Conservation (phyloP, 2,113 vertebrate species). For the Hippopotamus amphibius region DNA sequence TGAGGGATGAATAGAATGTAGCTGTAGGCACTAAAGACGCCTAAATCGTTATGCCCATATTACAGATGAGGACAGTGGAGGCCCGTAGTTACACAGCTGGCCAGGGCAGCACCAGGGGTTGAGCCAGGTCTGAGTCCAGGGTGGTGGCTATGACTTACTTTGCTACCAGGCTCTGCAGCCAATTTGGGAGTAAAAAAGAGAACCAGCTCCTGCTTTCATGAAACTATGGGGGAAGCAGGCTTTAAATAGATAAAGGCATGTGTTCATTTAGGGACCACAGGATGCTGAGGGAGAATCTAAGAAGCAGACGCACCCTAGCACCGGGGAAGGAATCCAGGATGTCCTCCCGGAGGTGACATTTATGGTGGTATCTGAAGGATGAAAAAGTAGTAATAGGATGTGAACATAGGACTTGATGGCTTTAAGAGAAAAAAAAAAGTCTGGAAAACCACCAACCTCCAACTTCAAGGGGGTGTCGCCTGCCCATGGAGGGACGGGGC, state of each 20-base stretch:
- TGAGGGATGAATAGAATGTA: background rate
- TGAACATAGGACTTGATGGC: background rate
- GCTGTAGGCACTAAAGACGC: background rate
- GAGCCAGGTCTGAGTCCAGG: background rate
- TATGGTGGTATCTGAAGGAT: background rate
- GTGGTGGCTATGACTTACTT: background rate
- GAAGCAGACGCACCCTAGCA: background rate
- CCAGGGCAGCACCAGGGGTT: no score
- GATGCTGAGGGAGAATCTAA: background rate
- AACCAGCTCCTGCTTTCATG: background rate
- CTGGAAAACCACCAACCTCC: background rate
- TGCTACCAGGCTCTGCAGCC: background rate
- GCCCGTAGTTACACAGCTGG: background rate
- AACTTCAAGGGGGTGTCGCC: background rate
- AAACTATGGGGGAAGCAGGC: background rate
- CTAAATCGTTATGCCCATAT: background rate
- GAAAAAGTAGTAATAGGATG: background rate
- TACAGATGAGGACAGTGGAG: background rate
- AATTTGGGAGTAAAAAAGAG: background rate
- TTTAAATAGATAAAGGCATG: background rate
- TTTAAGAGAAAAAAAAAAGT: background rate
- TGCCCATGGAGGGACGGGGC: background rate
- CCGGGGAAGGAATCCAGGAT: background rate
- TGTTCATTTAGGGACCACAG: background rate
- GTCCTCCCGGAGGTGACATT: background rate